Evolutionary conservation across 2,113 vertebrate genomes (phyloP), one percentile per base, ranked within the genome.

Genomic region (Pelecanoides urinatrix): DNA sequence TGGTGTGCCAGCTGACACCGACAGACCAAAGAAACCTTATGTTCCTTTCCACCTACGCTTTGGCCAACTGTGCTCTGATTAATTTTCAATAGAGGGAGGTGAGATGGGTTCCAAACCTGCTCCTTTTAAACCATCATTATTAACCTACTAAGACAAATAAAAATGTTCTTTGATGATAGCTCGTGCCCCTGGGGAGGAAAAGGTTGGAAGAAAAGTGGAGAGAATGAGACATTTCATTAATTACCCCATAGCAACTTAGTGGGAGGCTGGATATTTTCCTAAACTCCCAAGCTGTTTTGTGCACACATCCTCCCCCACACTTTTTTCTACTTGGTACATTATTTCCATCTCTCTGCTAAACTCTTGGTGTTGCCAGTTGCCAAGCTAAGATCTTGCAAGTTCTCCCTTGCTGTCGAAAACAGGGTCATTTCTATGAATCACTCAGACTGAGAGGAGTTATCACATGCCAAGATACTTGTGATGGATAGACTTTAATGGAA

Each of bases 181-280:
- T 97, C n/a, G 32, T 11, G 89, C 67, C 94, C 63, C 91, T 79
- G 74, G 77, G 84, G 89, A 82, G 62, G 74, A 55, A 92, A 40
- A 59, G 61, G 15, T 20, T 97, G 96, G 93, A 96, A 85, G 71
- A 65, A 58, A 93, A 92, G 76, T 29, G 94, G 91, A 95, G 84
- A 83, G 67, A 91, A 83, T 94, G 92, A 97, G 85, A 83, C 63
- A 20, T 67, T 77, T 30, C 47, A 83, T 92, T 88, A 96, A 96
- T 97, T 93, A 90, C 66, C 85, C 94, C 89, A 88, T 38, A 95
- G 84, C 85, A 94, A 85, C 94, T 94, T 38, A 49, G 91, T 94
- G 66, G 95, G 89, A 96, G 91, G 91, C 84, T 96, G 93, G 81
- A 88, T 87, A 53, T 91, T 96, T 96, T 96, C 95, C 95, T 88